Base-by-base conservation (phyloP, 2,113 vertebrate species). In the Myotis yumanensis region DNA sequence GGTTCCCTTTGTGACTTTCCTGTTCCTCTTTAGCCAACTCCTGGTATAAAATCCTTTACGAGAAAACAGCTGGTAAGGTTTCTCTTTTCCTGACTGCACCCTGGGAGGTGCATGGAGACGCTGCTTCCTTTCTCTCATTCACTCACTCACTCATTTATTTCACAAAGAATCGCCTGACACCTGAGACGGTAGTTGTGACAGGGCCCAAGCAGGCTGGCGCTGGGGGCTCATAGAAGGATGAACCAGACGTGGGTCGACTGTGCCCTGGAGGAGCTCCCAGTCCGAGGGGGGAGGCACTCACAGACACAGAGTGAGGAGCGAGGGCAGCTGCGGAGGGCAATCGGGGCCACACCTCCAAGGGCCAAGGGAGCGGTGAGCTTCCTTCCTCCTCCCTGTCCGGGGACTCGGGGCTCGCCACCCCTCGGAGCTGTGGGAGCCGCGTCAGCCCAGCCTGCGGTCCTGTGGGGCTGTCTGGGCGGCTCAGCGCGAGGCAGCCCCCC, bases 351-450 rank as follows among this genome's bases (percentile, higher is more conserved):
- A 46, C 79, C 23, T 11, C 2, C 35, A 62, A 30, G 54, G 59
- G 48, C 76, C 52, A 0, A 1, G 1, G 18, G 7, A 12, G 57
- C 40, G 20, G 2, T 20, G 2, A 0, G 71, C 64, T 37, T 71
- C 62, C 82, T 8, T 16, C 25, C 12, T n/a, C 18, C 14, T 62
- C 66, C 51, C 23, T 4, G 37, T 59, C 59, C 32, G 52, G 37
- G 25, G 23, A 57, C 71, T 32, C 8, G 16, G 48, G 37, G 0
- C 25, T 9, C 40, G 18, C 28, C 23, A 8, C 3, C 20, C 68
- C 54, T 5, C 1, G 5, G 22, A 83, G 37, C 30, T 11, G 18
- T 0, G 17, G 16, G n/a, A 30, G 20, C 10, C 4, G 43, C 43
- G 7, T 35, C 43, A 10, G 52, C 25, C 43, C 73, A 12, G 57